Evolutionary conservation across 1,140 invertebrate species (phyloP).

Genomic region (Conopomorpha cramerella): DNA sequence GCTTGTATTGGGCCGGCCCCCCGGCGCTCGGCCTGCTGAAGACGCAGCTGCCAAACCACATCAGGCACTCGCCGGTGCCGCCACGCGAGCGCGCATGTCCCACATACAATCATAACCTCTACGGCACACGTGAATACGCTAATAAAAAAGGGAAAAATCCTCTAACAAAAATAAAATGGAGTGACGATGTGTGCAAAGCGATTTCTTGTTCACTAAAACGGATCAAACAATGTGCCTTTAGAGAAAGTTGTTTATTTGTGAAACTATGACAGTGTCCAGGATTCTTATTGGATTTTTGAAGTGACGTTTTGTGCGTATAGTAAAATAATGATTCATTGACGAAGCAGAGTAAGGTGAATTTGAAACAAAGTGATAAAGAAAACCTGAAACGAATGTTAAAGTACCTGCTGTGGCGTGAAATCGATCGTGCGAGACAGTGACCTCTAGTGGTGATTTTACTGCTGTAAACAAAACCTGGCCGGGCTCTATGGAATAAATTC

Average conservation of each 20-base stretch:
- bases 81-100: slow-evolving; percentile 22
- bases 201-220: slow-evolving; percentile 5
- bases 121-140: slow-evolving; percentile 18
- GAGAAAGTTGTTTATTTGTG: not conserved
- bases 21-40: slow-evolving; percentile 29
- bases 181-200: not conserved
- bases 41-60: slow-evolving; percentile 30
- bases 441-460: slow-evolving; percentile 10
- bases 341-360: no score
- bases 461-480: slow-evolving; percentile 4
- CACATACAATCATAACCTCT: slow-evolving; percentile 19
- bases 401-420: slow-evolving; percentile 7
- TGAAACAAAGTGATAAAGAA: not conserved
- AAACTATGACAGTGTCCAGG: slow-evolving; percentile 2
- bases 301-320: slow-evolving; percentile 4
- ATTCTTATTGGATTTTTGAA: slow-evolving; percentile 10
- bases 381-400: not conserved
- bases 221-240: not conserved
- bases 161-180: slow-evolving; percentile 8
- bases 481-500: slow-evolving; percentile 7
- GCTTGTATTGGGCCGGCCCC: slow-evolving; percentile 20
- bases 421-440: slow-evolving; percentile 18
- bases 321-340: not conserved
- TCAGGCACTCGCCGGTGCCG: slow-evolving; percentile 42
- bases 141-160: slow-evolving; percentile 7